These are phyloP conservation scores for Aleadryas rufinucha DNA, from an alignment of 2,113 vertebrate species.

Conservation along the genomic window DNA sequence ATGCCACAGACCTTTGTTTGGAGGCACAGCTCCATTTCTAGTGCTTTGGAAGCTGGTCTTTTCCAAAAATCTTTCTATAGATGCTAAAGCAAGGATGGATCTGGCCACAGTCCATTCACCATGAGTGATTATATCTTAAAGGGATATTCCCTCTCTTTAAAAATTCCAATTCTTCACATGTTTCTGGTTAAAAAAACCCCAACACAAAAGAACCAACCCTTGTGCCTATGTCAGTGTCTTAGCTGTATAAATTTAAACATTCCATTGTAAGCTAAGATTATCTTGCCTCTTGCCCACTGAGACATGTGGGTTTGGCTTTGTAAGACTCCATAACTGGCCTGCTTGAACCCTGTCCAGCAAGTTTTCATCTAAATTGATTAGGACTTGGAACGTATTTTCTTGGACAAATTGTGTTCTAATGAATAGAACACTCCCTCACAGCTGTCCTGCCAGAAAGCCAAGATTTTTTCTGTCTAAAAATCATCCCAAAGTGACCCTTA, in stretches of 20 bases:
- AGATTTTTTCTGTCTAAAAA: constrained; percentile 69
- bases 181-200: not conserved
- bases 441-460: constrained; percentile 69
- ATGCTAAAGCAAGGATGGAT: not conserved
- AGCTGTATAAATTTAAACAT: constrained; percentile 57
- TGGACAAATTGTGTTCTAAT: constrained; percentile 71
- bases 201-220: not conserved
- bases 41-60: not conserved
- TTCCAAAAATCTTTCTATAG: constrained; percentile 25
- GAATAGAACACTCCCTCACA: constrained; percentile 69
- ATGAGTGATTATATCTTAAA: constrained; percentile 24
- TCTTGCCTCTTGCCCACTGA: constrained; percentile 61
- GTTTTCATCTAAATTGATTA: constrained; percentile 72
- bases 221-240: constrained; percentile 53
- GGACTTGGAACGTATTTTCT: constrained; percentile 68
- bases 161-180: constrained; percentile 22
- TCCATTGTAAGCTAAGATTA: constrained; percentile 70
- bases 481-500: constrained; percentile 73
- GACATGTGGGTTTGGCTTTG: constrained; percentile 68
- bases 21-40: not conserved
- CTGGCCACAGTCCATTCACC: constrained; percentile 15
- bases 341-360: constrained; percentile 64
- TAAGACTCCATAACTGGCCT: constrained; percentile 47
- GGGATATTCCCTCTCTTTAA: not conserved
- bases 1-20: not conserved